Evolutionary conservation across 64 coral and sea anemone genomes (phyloP).

Genomic region (Anthopleura sola): DNA sequence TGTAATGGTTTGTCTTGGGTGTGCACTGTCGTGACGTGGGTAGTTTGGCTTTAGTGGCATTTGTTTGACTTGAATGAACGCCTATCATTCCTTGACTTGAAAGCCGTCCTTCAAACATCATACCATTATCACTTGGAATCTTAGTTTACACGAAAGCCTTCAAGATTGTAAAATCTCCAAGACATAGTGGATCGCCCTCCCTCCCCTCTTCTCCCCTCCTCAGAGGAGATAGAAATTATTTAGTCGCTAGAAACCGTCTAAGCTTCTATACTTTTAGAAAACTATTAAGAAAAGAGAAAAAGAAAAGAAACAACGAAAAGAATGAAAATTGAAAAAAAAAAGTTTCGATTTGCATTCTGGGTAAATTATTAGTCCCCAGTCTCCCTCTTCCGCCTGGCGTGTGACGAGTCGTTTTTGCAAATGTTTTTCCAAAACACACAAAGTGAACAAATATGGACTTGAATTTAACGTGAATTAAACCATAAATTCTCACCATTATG

Average conservation of each 20-base stretch:
- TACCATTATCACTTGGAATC: background rate
- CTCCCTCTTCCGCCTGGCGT: background rate
- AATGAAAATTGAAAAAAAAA: background rate
- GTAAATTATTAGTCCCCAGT: background rate
- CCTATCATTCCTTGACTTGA: background rate
- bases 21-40: background rate
- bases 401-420: slow-evolving; percentile 14
- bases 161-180: too few species aligned
- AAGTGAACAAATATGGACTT: background rate
- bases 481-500: slow-evolving; percentile 23
- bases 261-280: too few species aligned
- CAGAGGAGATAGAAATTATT: too few species aligned
- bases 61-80: background rate
- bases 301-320: background rate
- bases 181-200: too few species aligned
- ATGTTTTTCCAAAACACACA: slow-evolving; percentile 14
- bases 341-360: background rate
- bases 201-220: too few species aligned
- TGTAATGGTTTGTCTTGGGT: background rate
- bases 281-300: background rate
- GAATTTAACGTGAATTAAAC: background rate
- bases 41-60: background rate
- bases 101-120: background rate
- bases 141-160: too few species aligned
- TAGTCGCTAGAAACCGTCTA: too few species aligned